Percentiles rank a stretch among this genome's conserved stretches.
phyloP scores from a whole-genome alignment of 2,888 invertebrate genomes.

The Drosophila algonquin region DNA sequence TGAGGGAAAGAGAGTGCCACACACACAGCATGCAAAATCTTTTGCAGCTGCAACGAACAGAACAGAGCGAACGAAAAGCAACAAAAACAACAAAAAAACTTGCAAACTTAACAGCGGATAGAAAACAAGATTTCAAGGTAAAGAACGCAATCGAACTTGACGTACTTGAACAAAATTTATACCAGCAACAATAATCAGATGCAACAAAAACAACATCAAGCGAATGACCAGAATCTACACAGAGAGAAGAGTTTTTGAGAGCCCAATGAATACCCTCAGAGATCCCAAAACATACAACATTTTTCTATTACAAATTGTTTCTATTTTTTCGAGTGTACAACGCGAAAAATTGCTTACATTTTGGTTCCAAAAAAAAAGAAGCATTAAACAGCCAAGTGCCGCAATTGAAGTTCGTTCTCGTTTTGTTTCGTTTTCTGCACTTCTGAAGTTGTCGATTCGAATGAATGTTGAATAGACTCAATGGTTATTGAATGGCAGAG shows the following conservation, averaged over 20 bases:
- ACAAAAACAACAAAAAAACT: conserved; percentile 45
- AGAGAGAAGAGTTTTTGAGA: background rate
- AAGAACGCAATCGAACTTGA: conserved; percentile 80
- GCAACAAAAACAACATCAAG: conserved; percentile 16
- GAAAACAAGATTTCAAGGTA: conserved; percentile 80
- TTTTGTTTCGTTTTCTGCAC: conserved; percentile 39
- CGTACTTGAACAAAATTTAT: conserved; percentile 78
- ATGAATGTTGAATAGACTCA: conserved; percentile 28
- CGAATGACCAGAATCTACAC: conserved; percentile 1
- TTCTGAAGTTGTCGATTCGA: conserved; percentile 39
- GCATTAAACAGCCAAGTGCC: conserved; percentile 40
- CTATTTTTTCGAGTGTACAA: background rate
- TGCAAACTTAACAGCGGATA: conserved; percentile 74
- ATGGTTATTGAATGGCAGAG: conserved; percentile 7
- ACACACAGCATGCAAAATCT: conserved; percentile 66
- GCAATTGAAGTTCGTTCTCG: conserved; percentile 37
- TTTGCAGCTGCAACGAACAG: conserved; percentile 68
- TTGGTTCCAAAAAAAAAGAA: conserved; percentile 51
- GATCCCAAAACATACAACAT: too few relatives aligned
- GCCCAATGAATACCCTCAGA: too few relatives aligned
- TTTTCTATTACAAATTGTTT: too few relatives aligned
- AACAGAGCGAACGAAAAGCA: conserved; percentile 17
- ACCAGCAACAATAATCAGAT: conserved; percentile 53
- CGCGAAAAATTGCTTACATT: conserved; percentile 68
- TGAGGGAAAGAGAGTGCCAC: background rate